Evolutionary conservation across 2,113 vertebrate genomes (phyloP).

Genomic region (Scortum barcoo): DNA sequence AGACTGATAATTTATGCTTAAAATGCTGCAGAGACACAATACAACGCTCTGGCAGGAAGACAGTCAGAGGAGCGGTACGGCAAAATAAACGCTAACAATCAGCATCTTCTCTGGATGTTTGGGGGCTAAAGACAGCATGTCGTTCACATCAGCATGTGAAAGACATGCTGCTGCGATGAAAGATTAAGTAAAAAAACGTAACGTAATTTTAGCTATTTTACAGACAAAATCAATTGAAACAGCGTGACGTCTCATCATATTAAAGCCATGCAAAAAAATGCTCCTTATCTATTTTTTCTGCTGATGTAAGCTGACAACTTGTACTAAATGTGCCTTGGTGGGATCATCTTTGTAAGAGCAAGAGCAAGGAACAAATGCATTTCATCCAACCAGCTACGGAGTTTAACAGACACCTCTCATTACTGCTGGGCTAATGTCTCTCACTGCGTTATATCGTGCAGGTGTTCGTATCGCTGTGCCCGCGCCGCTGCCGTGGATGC

Average conservation of each 20-base stretch:
- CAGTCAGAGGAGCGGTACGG: slow-evolving; percentile 4
- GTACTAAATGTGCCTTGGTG: neutral
- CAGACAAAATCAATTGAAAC: neutral
- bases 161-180: neutral
- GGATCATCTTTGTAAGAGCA: neutral
- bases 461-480: slow-evolving; percentile 13
- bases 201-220: neutral
- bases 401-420: slow-evolving; percentile 18
- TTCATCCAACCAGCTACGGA: neutral
- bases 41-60: slow-evolving; percentile 4
- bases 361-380: neutral
- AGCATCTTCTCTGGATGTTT: neutral
- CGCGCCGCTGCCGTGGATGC: neutral
- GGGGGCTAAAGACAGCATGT: neutral
- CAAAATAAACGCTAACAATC: neutral
- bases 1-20: slow-evolving; percentile 22
- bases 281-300: neutral
- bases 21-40: slow-evolving; percentile 26
- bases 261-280: neutral
- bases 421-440: neutral
- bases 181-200: neutral
- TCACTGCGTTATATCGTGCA: neutral
- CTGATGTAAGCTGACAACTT: neutral
- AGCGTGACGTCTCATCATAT: neutral
- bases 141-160: too few relatives aligned